Evolutionary conservation across 2,797 vertebrate genomes (phyloP).

Genomic region (Babyrousa celebensis): DNA sequence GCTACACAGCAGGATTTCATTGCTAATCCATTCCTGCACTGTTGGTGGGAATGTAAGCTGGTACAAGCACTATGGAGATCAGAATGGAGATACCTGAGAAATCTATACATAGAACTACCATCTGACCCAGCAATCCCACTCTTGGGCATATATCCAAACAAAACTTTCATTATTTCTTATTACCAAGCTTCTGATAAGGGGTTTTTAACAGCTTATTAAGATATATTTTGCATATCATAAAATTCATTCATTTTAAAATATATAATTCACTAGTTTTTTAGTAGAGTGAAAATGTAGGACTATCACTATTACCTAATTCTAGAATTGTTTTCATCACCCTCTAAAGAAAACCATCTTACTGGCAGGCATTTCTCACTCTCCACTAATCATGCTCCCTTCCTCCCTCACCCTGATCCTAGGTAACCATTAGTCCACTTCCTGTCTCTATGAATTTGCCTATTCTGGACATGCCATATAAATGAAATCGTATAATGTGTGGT

Average conservation of each 20-base stretch:
- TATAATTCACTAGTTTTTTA: neutral
- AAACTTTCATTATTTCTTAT: neutral
- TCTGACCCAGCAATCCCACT: too few relatives aligned
- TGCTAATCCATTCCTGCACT: too few relatives aligned
- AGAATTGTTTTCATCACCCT: neutral
- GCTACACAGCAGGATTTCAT: too few relatives aligned
- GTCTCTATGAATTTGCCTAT: neutral
- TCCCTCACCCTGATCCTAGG: neutral
- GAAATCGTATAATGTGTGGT: neutral
- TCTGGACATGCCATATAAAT: neutral
- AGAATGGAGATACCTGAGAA: too few relatives aligned
- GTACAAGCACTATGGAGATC: too few relatives aligned
- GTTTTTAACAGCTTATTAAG: conserved; percentile 23
- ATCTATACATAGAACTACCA: too few relatives aligned
- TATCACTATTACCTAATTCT: neutral
- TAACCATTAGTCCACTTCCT: neutral
- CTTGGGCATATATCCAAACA: too few relatives aligned
- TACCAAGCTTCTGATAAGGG: conserved; percentile 44
- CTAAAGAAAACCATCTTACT: neutral
- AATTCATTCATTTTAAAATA: conserved; percentile 46
- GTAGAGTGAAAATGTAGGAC: neutral
- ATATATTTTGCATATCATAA: conserved; percentile 44
- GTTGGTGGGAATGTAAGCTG: too few relatives aligned
- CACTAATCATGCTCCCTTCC: neutral
- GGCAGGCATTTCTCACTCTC: neutral